phyloP scores from a whole-genome alignment of 2,113 vertebrate species.

The Oreotrochilus melanogaster region DNA sequence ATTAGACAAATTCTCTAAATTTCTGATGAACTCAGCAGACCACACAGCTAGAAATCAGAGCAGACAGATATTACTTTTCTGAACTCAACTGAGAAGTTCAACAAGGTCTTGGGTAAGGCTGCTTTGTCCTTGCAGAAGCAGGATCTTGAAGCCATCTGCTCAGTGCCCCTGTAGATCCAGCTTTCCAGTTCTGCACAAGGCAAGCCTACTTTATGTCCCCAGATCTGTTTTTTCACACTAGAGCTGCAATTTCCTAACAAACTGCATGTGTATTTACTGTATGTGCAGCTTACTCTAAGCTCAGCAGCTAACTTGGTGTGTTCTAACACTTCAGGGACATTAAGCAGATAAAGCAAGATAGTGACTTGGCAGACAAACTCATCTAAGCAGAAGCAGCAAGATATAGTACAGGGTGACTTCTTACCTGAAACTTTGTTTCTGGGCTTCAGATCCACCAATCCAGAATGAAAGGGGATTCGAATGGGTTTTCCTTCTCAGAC shows the following conservation, averaged over 20 bases:
- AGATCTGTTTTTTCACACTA: background rate
- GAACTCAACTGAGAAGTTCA: background rate
- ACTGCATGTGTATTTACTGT: background rate
- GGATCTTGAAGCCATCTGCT: background rate
- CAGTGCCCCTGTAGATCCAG: background rate
- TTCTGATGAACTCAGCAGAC: background rate
- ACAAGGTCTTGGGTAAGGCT: background rate
- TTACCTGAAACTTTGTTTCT: slow-evolving; percentile 85
- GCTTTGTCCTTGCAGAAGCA: background rate
- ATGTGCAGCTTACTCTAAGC: background rate
- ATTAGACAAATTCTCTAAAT: background rate
- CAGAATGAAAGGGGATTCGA: slow-evolving; percentile 82
- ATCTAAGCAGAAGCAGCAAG: slow-evolving; percentile 71
- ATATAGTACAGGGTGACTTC: slow-evolving; percentile 78
- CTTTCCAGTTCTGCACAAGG: background rate
- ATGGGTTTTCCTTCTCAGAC: slow-evolving; percentile 83
- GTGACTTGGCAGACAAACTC: slow-evolving; percentile 49
- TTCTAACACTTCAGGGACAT: background rate
- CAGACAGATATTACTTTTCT: background rate
- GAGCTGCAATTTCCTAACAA: background rate
- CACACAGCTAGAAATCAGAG: background rate
- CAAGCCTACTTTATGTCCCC: background rate
- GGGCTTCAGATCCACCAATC: slow-evolving; percentile 86
- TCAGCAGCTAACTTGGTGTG: background rate
- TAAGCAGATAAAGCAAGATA: slow-evolving; percentile 45